Evolutionary conservation across 2,797 vertebrate species (phyloP).

Genomic region (Spondyliosoma cantharus): DNA sequence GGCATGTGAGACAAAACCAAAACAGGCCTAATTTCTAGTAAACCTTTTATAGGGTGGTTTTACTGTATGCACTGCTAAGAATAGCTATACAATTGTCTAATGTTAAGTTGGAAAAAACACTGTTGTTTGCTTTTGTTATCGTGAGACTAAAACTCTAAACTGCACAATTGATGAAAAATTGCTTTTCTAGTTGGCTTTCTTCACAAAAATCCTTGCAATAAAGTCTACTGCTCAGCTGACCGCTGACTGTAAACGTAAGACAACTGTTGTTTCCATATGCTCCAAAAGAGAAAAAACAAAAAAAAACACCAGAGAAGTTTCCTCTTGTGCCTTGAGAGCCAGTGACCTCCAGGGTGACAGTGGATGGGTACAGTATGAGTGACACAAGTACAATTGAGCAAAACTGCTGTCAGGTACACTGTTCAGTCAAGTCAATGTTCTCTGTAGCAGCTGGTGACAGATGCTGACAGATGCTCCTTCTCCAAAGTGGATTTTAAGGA

Average conservation of each 20-base stretch:
- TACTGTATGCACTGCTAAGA: constrained; percentile 28
- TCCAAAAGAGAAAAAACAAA: neutral
- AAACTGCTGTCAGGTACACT: constrained; percentile 33
- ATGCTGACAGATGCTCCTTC: constrained; percentile 15
- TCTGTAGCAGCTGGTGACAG: constrained; percentile 25
- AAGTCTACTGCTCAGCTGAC: neutral
- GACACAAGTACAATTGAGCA: constrained; percentile 27
- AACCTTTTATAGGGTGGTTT: constrained; percentile 37
- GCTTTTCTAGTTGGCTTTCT: constrained; percentile 12
- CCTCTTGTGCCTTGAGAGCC: neutral
- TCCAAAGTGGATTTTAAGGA: constrained; percentile 21
- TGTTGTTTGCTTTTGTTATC: neutral
- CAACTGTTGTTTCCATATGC: constrained; percentile 7
- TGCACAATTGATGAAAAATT: constrained; percentile 23
- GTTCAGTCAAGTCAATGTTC: constrained; percentile 18
- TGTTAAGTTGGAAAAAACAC: constrained; percentile 11
- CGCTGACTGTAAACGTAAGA: constrained; percentile 17
- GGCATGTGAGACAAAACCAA: constrained; percentile 29
- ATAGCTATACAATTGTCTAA: constrained; percentile 2
- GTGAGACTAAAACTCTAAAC: neutral
- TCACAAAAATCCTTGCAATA: neutral
- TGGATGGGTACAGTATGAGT: constrained; percentile 7
- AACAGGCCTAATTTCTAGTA: constrained; percentile 21
- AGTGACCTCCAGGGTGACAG: neutral
- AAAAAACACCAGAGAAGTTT: neutral